A percentile compares a stretch with the other conserved stretches of the same genome.
phyloP scores from a whole-genome alignment of 2,888 invertebrate genomes.

The Lypha dubia region DNA sequence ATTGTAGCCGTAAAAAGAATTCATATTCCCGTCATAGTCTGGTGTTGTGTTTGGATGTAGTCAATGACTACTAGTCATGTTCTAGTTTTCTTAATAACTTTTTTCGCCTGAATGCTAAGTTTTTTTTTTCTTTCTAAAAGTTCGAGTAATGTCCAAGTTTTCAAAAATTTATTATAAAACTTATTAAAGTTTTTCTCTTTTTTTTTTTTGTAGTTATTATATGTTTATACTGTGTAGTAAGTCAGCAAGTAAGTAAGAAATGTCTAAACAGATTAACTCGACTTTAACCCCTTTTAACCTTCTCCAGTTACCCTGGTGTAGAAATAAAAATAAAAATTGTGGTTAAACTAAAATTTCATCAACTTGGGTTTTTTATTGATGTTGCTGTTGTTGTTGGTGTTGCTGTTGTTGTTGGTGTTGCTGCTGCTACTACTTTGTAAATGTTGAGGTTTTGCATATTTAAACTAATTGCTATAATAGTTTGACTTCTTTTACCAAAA shows the following conservation, averaged over 20 bases:
- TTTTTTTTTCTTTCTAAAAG: background rate
- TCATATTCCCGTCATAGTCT: background rate
- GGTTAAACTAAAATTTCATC: conserved; percentile 48
- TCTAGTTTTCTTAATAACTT: background rate
- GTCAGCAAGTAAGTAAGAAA: background rate
- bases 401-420: conserved; percentile 33
- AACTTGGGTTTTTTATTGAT: conserved; percentile 33
- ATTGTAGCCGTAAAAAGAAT: background rate
- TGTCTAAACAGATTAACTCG: conserved; percentile 28
- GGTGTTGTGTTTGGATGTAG: background rate
- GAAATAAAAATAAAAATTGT: conserved; percentile 23
- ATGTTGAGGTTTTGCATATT: conserved; percentile 59
- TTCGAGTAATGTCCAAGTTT: conserved; percentile 21
- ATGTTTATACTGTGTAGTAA: too few relatives aligned
- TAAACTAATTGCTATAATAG: conserved; percentile 57
- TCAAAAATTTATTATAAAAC: conserved; percentile 7
- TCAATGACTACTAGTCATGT: too few relatives aligned
- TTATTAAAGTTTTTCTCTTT: conserved; percentile 19
- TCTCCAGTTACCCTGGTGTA: conserved; percentile 4
- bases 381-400: conserved; percentile 35
- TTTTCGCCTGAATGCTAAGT: background rate
- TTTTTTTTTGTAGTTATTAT: background rate
- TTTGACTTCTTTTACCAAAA: conserved; percentile 53
- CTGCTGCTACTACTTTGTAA: conserved; percentile 17
- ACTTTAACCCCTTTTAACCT: conserved; percentile 61